phyloP scores from a whole-genome alignment of 2,888 invertebrate species.

The Nephrotoma guestfalica region DNA sequence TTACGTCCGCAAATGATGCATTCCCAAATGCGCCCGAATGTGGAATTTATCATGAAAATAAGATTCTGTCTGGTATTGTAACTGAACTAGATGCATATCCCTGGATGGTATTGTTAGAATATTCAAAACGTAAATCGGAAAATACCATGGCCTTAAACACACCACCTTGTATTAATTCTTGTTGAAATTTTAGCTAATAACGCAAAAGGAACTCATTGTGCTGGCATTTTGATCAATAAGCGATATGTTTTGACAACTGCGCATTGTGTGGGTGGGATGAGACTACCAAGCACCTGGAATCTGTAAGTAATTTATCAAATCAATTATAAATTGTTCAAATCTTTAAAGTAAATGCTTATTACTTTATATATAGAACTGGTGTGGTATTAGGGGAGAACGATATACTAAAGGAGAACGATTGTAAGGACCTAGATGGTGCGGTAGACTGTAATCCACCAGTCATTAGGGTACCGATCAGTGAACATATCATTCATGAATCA shows the following conservation, averaged over 20 bases:
- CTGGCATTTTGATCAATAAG: constrained; percentile 20
- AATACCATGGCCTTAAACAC: not conserved
- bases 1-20: not conserved
- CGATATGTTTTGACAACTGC: constrained; percentile 10
- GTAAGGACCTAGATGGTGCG: not conserved
- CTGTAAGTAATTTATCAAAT: not conserved
- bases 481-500: constrained; percentile 46
- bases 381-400: constrained; percentile 35
- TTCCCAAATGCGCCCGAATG: not conserved
- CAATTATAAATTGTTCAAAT: not conserved
- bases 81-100: constrained; percentile 44
- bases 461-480: constrained; percentile 44
- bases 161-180: not conserved
- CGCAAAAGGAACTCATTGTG: constrained; percentile 45
- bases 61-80: constrained; percentile 39
- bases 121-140: constrained; percentile 16
- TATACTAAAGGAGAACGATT: constrained; percentile 39
- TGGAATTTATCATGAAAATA: constrained; percentile 21
- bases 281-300: constrained; percentile 6
- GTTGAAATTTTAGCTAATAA: constrained; percentile 32
- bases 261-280: constrained; percentile 41
- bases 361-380: not conserved
- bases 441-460: constrained; percentile 33
- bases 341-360: too few relatives aligned
- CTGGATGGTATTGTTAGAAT: constrained; percentile 22